Percentiles rank a stretch among this genome's conserved stretches.
These are phyloP conservation scores for Eulemur mongoz DNA, from an alignment of 2,797 vertebrate species.

Conservation along the genomic window DNA sequence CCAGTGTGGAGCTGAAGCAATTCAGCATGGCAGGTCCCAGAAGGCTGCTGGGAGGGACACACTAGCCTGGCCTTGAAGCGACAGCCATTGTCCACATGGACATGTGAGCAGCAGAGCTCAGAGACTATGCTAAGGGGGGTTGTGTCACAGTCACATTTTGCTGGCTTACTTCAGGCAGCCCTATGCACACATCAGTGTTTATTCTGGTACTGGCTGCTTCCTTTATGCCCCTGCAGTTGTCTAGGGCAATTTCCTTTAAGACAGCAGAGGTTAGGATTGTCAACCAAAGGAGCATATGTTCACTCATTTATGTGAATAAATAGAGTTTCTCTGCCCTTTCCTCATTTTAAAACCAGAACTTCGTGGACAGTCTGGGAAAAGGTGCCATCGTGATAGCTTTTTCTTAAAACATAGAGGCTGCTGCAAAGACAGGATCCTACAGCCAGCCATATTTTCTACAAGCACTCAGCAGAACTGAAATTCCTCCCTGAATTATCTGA, in stretches of 20 bases:
- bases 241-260: not conserved
- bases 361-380: not conserved
- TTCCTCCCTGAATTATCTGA: not conserved
- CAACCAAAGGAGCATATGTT: not conserved
- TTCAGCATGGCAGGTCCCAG: not conserved
- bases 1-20: not conserved
- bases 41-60: not conserved
- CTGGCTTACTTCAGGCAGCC: not conserved
- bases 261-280: not conserved
- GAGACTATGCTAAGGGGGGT: not conserved
- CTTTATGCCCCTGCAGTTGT: not conserved
- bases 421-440: not conserved
- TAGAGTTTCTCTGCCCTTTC: not conserved
- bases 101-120: not conserved
- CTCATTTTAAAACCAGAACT: slow-evolving; percentile 9
- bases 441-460: not conserved
- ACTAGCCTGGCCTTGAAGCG: not conserved
- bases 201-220: not conserved
- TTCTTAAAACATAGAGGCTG: not conserved
- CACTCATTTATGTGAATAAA: not conserved
- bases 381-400: not conserved
- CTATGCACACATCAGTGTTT: not conserved
- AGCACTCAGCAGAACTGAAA: not conserved
- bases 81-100: not conserved
- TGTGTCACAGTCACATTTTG: not conserved